These are phyloP conservation scores for Drosophila dunni DNA, from an alignment of 1,140 invertebrate species.

Conservation along the genomic window DNA sequence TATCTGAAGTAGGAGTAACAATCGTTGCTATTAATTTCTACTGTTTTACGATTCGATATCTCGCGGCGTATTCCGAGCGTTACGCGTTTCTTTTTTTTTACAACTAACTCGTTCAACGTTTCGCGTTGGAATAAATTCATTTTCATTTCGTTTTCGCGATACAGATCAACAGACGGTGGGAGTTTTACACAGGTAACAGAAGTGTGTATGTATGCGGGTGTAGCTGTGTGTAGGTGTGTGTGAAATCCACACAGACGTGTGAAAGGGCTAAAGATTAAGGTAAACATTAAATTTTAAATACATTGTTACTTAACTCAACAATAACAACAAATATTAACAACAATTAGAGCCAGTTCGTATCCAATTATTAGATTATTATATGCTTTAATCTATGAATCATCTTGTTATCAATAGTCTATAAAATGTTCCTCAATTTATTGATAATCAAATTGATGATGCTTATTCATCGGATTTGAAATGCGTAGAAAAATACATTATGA, in stretches of 20 bases:
- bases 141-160: constrained; percentile 51
- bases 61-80: constrained; percentile 18
- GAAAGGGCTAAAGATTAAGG: constrained; percentile 73
- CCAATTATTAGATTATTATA: not conserved
- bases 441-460: too few relatives aligned
- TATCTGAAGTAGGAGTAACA: constrained; percentile 17
- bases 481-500: too few relatives aligned
- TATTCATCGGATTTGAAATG: too few relatives aligned
- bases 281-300: constrained; percentile 70
- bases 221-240: constrained; percentile 30
- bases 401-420: too few relatives aligned
- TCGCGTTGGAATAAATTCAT: constrained; percentile 82
- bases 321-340: constrained; percentile 61
- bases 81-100: constrained; percentile 57
- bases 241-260: constrained; percentile 52
- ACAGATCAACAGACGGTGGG: constrained; percentile 45
- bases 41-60: not conserved
- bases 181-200: constrained; percentile 36
- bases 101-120: constrained; percentile 79
- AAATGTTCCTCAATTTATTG: too few relatives aligned
- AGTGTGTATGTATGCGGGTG: constrained; percentile 14
- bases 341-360: constrained; percentile 63
- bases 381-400: not conserved
- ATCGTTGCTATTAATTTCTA: not conserved
- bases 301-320: constrained; percentile 45